Evolutionary conservation across 1,140 invertebrate species (phyloP).

Genomic region (Eciton burchellii): DNA sequence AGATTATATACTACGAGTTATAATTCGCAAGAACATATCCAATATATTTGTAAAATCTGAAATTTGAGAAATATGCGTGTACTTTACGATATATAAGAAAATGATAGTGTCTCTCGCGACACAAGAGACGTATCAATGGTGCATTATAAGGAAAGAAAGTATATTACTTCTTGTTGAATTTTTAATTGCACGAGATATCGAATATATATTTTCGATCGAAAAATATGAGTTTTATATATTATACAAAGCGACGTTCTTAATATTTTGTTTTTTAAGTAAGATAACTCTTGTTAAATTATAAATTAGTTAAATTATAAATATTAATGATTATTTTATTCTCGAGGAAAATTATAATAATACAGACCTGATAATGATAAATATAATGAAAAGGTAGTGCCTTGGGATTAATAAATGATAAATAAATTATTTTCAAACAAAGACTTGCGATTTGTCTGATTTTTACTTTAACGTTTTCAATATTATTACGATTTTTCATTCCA

Average conservation of each 20-base stretch:
- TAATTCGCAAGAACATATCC: constrained; percentile 12
- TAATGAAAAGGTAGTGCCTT: constrained; percentile 51
- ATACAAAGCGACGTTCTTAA: constrained; percentile 28
- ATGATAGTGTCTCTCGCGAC: constrained; percentile 26
- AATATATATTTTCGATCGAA: constrained; percentile 10
- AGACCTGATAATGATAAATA: not conserved
- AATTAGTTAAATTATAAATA: constrained; percentile 42
- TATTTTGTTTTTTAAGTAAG: constrained; percentile 30
- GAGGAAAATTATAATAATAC: constrained; percentile 15
- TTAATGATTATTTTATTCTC: constrained; percentile 44
- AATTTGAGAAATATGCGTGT: not conserved
- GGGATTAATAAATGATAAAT: constrained; percentile 55
- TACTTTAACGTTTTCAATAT: constrained; percentile 9
- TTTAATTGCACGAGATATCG: not conserved
- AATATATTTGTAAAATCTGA: constrained; percentile 18
- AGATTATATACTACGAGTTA: constrained; percentile 32
- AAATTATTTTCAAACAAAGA: constrained; percentile 55
- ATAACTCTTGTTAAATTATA: constrained; percentile 47
- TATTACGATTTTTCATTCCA: not conserved
- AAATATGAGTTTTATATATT: constrained; percentile 42
- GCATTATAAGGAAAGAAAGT: constrained; percentile 10
- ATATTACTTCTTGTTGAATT: constrained; percentile 23
- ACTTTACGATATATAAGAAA: constrained; percentile 2
- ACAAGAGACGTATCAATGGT: constrained; percentile 40
- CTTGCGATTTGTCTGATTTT: constrained; percentile 13